Evolutionary conservation across 2,113 vertebrate species (phyloP), one percentile per base, ranked within the genome.

Genomic region (Alosa alosa): DNA sequence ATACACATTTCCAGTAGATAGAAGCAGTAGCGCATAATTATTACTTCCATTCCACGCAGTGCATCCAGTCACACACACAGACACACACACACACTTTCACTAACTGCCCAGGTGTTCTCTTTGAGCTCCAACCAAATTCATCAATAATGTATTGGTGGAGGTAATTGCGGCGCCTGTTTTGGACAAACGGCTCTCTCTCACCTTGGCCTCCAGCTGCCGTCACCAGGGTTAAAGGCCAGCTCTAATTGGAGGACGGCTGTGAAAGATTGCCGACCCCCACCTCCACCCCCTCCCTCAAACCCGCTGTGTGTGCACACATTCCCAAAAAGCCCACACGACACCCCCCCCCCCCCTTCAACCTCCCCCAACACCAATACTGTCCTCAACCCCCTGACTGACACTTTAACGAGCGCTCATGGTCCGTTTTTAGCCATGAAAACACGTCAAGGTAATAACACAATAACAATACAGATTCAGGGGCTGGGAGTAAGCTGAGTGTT

Each of bases 91-190:
- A 64, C 60, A 25, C 25, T 78, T 39, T 17, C 72, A 78, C 72
- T 75, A 39, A 75, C 68, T 36, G 82, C 86, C 89, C 90, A 88
- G 84, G 86, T 90, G 87, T 88, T 88, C 81, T 49, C 64, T 90
- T 85, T 89, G 87, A 84, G 84, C 82, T 83, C 57, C 88, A 91
- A 93, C 84, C 90, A 78, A 89, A 83, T 81, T 41, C 82, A 92
- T 95, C 86, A 93, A 94, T 94, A 93, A 95, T 95, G 91, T 87
- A 95, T 90, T 82, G 84, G 87, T n/a, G 11, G 25, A 89, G 87
- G 83, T 84, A 90, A 92, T 94, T 91, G 93, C 87, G 49, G 89
- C 87, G 90, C 91, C 86, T 82, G 46, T 85, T 83, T 55, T 36
- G 82, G 72, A 84, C 83, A 82, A 88, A 81, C 55, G 68, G 82